Evolutionary conservation across 2,113 vertebrate species (phyloP), one percentile per base, ranked within the genome.

Genomic region (Gila orcuttii): DNA sequence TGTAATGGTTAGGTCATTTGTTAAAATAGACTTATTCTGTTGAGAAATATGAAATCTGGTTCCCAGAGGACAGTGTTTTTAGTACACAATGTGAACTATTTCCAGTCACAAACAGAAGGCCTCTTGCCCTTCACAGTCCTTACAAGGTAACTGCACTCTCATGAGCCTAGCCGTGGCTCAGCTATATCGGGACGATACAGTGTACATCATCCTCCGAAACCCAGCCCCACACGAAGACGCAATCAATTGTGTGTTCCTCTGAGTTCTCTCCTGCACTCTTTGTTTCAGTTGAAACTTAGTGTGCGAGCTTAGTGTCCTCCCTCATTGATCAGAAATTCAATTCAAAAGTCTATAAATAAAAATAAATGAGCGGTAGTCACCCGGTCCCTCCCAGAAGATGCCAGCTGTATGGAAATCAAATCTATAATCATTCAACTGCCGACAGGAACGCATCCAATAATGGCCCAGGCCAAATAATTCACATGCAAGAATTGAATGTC

Each of bases 401-500:
- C 77, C 89, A 89, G 88, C 82, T 86, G 74, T 81, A 89, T 87
- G 87, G 86, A 91, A 88, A 88, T 91, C 88, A 89, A 82, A 91
- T 79, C 83, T 87, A 78, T 86, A 92, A 92, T 90, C 89, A 90
- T 82, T 90, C 87, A 90, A 88, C 89, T 84, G 77, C 71, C 87
- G 82, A 90, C 86, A 89, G 90, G 86, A 87, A 84, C 88, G 86
- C 84, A 87, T 89, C 88, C 86, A 92, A 90, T 78, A 89, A 87
- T 77, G 86, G 89, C 82, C 57, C 75, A 86, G 88, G 84, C 82
- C 83, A 93, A 92, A 92, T 91, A 93, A 94, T 94, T 95, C 93
- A 90, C 91, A 95, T 93, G 93, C 93, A 94, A 91, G 79, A 95
- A 93, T 91, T 92, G 88, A 73, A 91, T 91, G 89, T 83, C 90